Evolutionary conservation across 2,113 vertebrate species (phyloP), one percentile per base, ranked within the genome.

Genomic region (Dipodomys spectabilis): DNA sequence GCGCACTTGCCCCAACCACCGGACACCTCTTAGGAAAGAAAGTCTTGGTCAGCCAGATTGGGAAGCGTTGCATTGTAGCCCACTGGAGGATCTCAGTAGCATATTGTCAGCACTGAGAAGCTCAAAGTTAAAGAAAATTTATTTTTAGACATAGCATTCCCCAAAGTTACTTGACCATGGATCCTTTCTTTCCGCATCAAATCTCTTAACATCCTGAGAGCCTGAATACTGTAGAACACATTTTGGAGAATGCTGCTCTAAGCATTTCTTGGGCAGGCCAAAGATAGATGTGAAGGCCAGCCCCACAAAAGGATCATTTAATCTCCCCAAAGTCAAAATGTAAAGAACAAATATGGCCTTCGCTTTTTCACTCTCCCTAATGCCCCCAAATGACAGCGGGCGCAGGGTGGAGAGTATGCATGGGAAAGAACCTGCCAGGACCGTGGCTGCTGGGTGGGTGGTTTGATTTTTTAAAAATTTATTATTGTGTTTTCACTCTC

Each of bases 41-140:
- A 6, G 15, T 68, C 39, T 95, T 88, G 12, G 19, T 72, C 60
- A 62, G 68, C 68, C 5, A 77, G 62, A 39, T 22, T 8, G 60
- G 77, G 53, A 86, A 94, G 68, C 2, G 44, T 12, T 62, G 44
- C 32, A 4, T 72, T 88, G 82, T 22, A 77, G 44, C 1, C 57
- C 57, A 9, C 60, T 84, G 67, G 84, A 81, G 44, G 57, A 81
- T 86, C 49, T 90, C 72, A 32, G 32, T 75, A 72, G 39, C 19
- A 25, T 73, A 45, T 65, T 91, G 82, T 71, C 71, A 65, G n/a
- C 45, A 83, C 77, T 27, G 71, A 95, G 78, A 87, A 92, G 27
- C 49, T 88, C 28, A 85, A 45, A 82, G n/a, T 65, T 69, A 32
- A 45, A 93, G 81, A 93, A 27, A 9, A 27, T 28, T 39, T 53